Evolutionary conservation across 2,113 vertebrate species (phyloP).

Genomic region (Aleadryas rufinucha): DNA sequence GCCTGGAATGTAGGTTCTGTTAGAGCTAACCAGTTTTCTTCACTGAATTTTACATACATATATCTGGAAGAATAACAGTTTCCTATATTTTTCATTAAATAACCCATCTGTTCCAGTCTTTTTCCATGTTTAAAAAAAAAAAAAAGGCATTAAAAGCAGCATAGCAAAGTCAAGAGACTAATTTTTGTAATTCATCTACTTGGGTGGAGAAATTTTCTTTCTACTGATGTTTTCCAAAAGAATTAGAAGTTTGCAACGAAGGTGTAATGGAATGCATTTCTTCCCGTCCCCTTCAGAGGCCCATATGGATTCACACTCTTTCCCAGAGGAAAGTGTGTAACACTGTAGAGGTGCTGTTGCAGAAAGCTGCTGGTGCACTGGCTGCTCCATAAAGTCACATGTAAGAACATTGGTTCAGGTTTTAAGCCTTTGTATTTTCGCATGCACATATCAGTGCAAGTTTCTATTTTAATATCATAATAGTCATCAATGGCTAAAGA

Average conservation of each 20-base stretch:
- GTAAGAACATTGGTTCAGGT: background rate
- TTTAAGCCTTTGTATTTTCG: background rate
- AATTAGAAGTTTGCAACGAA: background rate
- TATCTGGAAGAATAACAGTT: background rate
- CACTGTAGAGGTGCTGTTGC: background rate
- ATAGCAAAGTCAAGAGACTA: background rate
- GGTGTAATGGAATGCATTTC: background rate
- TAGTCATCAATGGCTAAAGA: background rate
- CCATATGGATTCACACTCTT: accelerated
- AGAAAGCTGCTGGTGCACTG: background rate
- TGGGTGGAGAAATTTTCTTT: background rate
- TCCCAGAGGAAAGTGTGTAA: background rate
- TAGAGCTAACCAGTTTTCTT: background rate
- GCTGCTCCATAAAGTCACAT: slow-evolving; percentile 5
- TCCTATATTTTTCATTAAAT: background rate
- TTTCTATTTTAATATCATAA: background rate
- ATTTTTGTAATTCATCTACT: background rate
- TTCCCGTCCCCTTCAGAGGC: background rate
- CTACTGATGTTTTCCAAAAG: background rate
- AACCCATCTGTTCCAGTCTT: background rate
- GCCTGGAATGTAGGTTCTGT: background rate
- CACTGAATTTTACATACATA: background rate
- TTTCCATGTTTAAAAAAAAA: background rate
- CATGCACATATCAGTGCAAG: background rate
- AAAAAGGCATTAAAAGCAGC: background rate